These are phyloP conservation scores for Hymenopus coronatus DNA, from an alignment of 2,888 invertebrate genomes.

Conservation along the genomic window DNA sequence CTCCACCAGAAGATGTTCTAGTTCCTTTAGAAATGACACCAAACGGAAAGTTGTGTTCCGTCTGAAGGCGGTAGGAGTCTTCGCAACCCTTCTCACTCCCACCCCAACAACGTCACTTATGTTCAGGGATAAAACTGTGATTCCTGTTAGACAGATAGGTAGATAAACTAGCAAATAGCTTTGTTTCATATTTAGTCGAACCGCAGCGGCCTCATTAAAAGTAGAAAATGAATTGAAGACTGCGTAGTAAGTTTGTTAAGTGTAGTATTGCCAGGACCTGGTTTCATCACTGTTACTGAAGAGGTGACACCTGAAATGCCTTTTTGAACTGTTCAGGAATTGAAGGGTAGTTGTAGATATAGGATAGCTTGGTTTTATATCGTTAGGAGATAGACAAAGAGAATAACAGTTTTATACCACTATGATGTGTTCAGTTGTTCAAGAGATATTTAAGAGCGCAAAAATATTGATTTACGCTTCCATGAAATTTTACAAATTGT, in stretches of 20 bases:
- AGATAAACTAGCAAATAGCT: background rate
- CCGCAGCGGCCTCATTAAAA: slow-evolving; percentile 31
- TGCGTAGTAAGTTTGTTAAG: slow-evolving; percentile 5
- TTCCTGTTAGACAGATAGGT: slow-evolving; percentile 8
- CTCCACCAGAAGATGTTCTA: background rate
- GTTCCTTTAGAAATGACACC: background rate
- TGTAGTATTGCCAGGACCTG: background rate
- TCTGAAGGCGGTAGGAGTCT: background rate
- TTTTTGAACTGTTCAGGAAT: background rate
- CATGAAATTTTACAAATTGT: background rate
- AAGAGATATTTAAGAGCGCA: background rate
- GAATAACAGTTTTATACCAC: background rate
- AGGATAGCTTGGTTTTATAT: background rate
- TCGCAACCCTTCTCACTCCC: background rate
- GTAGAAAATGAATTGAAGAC: slow-evolving; percentile 20
- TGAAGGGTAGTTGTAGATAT: background rate
- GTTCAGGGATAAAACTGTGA: slow-evolving; percentile 31
- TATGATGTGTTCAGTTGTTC: background rate
- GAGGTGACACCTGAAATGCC: background rate
- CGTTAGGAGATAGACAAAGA: background rate
- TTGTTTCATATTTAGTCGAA: slow-evolving; percentile 26
- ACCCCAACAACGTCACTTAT: slow-evolving; percentile 5
- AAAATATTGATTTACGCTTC: background rate
- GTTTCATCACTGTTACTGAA: slow-evolving; percentile 4
- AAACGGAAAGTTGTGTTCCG: background rate